These are phyloP conservation scores for Mythimna ferrago DNA, from an alignment of 2,888 invertebrate genomes.

Conservation along the genomic window DNA sequence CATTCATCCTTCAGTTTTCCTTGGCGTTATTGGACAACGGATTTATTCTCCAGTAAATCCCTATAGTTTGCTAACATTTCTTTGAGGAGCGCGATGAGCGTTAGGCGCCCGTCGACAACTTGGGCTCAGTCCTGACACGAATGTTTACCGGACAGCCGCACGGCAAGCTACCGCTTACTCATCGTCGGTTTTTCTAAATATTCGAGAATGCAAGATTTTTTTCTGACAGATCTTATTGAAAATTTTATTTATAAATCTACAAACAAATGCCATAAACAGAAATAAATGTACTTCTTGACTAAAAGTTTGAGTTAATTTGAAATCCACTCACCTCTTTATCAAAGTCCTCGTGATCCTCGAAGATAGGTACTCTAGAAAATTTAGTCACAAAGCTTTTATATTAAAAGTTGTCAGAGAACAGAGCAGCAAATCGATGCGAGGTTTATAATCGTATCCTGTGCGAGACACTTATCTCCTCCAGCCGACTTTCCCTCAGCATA, in stretches of 20 bases:
- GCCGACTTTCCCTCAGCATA: slow-evolving; percentile 21
- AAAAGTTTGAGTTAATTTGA: slow-evolving; percentile 3
- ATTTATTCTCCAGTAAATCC: too few species aligned
- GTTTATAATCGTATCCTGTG: slow-evolving; percentile 29
- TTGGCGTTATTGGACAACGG: too few species aligned
- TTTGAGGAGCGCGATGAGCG: too few species aligned
- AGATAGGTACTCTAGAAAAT: slow-evolving; percentile 1
- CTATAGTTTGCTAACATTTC: too few species aligned
- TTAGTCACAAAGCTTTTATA: slow-evolving; percentile 5
- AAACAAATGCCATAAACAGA: neutral
- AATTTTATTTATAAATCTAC: neutral
- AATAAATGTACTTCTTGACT: neutral
- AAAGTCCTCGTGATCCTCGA: neutral
- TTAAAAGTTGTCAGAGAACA: slow-evolving; percentile 16
- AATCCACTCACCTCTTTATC: neutral
- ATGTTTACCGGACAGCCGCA: too few species aligned
- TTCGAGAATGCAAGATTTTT: too few species aligned
- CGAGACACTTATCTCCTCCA: slow-evolving; percentile 17
- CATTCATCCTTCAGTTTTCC: too few species aligned
- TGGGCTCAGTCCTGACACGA: too few species aligned
- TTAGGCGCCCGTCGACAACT: too few species aligned
- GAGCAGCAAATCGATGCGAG: slow-evolving; percentile 12
- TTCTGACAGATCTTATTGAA: neutral
- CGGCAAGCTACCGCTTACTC: too few species aligned
- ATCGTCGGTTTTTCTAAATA: neutral